Evolutionary conservation across 1,140 invertebrate species (phyloP), one percentile per base, ranked within the genome.

Genomic region (Drosophila miranda): DNA sequence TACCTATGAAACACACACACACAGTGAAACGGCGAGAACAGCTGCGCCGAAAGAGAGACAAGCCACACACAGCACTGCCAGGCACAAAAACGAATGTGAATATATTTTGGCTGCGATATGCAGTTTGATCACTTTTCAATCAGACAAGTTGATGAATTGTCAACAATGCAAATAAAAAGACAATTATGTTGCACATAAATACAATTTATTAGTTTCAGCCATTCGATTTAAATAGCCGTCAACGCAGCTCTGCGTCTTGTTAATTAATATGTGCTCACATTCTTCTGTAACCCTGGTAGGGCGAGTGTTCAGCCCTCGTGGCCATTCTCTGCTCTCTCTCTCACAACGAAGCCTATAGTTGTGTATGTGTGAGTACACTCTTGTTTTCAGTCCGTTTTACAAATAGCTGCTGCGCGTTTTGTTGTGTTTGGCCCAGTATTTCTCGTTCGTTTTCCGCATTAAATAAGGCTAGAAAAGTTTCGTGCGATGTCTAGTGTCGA

Each of bases 1-100:
- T 51, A 43, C 69, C 70, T 16, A 46, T 73, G 70, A 11, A 21
- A 61, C 68, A 3, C 56, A 54, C 14, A 50, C 69, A 21, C 30
- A 46, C 13, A 28, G 9, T 34, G 26, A 30, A 1, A 16, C 50
- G 28, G 8, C 7, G 7, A 43, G n/a, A 28, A 46, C 43, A 28
- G 14, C 34, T 46, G 30, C 21, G 4, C 45, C 41, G 2, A 14
- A 42, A 58, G 41, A 69, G 53, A 67, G 42, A 9, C 3, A 11
- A 38, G 34, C 4, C 45, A 13, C 19, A 21, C 16, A 14, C 23
- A 21, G 54, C 41, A 41, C 48, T 70, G 67, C 67, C 67, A 70
- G 41, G 28, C 23, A 2, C 1, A 42, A 66, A 66, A 41, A n/a
- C 6, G 6, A n/a, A 66, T 30, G 11, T 21, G 23, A 1, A 23